Evolutionary conservation across 2,797 vertebrate genomes (phyloP).

Genomic region (Hoplostethus mediterraneus): DNA sequence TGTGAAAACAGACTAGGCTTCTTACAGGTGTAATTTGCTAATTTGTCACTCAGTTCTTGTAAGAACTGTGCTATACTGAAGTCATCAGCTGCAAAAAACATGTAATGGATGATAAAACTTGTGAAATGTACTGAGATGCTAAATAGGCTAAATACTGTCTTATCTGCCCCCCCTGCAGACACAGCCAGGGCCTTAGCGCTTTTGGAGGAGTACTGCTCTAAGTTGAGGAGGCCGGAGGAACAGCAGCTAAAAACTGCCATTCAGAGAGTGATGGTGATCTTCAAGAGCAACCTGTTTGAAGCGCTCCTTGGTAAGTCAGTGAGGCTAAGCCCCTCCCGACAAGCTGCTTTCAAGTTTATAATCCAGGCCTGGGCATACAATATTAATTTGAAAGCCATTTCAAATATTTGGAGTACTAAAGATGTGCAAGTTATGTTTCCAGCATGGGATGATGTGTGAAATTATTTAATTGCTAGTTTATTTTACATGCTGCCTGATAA

Average conservation of each 20-base stretch:
- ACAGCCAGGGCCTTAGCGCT: conserved; percentile 91
- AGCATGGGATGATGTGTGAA: background rate
- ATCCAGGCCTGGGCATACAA: background rate
- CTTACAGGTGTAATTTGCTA: background rate
- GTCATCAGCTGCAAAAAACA: background rate
- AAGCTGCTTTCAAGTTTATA: background rate
- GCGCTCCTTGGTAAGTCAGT: conserved; percentile 93
- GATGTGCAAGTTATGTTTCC: too few species aligned
- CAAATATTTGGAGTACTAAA: background rate
- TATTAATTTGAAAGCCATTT: background rate
- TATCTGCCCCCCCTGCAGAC: conserved; percentile 79
- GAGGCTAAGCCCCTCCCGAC: too few species aligned
- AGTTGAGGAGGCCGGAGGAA: conserved; percentile 92
- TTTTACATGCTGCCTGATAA: background rate
- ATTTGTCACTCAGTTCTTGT: background rate
- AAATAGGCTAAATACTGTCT: background rate
- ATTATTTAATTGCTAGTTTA: background rate
- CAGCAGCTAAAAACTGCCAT: conserved; percentile 93
- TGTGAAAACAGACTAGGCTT: background rate
- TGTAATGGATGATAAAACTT: background rate
- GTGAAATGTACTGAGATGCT: background rate
- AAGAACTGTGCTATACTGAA: background rate
- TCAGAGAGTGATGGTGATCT: conserved; percentile 93
- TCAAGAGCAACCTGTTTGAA: conserved; percentile 95
- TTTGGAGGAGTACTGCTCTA: conserved; percentile 94